Conservation (phyloP, 2,797 vertebrate genomes). For the Picus viridis region DNA sequence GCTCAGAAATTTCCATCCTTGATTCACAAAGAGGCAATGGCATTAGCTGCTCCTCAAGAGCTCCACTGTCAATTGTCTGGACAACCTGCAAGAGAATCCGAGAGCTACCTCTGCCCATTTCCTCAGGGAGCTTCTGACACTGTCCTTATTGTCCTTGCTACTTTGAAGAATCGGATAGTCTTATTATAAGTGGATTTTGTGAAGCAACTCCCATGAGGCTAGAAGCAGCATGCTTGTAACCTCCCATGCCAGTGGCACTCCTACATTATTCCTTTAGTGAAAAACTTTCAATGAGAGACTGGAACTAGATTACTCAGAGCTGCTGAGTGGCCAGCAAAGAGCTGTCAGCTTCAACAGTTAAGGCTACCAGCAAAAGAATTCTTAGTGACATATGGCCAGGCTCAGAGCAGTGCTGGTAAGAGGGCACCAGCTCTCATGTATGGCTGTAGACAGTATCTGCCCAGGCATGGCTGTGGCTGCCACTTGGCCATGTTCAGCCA, state of each 20-base stretch:
- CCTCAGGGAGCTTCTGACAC: background rate
- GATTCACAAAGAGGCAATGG: background rate
- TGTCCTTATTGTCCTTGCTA: background rate
- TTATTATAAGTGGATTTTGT: accelerated
- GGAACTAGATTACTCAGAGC: background rate
- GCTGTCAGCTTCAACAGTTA: background rate
- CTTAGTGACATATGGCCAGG: background rate
- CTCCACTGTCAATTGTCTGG: background rate
- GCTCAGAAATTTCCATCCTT: background rate
- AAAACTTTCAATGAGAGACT: background rate
- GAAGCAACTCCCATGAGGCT: background rate
- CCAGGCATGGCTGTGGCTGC: background rate
- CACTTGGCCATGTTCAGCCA: background rate
- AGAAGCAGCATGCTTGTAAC: background rate
- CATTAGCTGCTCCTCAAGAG: background rate
- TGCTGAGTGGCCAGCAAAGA: background rate
- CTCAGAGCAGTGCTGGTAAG: background rate
- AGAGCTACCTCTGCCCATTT: background rate
- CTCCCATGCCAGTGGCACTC: background rate
- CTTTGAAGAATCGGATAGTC: background rate
- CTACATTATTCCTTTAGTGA: background rate
- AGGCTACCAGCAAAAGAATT: background rate
- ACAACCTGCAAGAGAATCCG: background rate
- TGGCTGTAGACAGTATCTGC: background rate
- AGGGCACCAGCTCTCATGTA: background rate